Evolutionary conservation across 2,797 vertebrate species (phyloP).

Genomic region (Coracias cyanogaster): DNA sequence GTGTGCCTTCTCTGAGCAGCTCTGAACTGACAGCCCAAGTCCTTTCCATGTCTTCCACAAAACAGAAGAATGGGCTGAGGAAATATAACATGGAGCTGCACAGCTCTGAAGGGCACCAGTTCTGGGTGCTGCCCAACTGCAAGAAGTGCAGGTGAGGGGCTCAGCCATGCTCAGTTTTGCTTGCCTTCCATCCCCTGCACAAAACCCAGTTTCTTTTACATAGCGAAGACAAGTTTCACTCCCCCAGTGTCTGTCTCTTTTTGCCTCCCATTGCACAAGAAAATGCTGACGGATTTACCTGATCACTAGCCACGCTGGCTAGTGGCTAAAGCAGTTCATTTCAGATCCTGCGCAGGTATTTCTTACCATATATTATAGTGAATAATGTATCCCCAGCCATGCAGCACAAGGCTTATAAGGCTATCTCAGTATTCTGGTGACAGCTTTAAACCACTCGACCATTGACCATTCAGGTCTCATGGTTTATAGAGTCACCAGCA

Average conservation of each 20-base stretch:
- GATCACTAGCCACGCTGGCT: slow-evolving; percentile 71
- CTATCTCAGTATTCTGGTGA: slow-evolving; percentile 77
- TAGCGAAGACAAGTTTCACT: neutral
- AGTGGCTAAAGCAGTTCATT: slow-evolving; percentile 74
- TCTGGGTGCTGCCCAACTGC: neutral
- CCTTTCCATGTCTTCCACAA: neutral
- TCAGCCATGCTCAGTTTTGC: neutral
- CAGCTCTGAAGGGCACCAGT: neutral
- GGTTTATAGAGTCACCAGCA: slow-evolving; percentile 77
- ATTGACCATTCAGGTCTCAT: slow-evolving; percentile 78
- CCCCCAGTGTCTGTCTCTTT: neutral
- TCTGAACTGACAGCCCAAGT: neutral
- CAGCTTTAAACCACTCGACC: slow-evolving; percentile 77
- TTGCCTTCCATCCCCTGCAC: neutral
- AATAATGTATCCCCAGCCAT: slow-evolving; percentile 76
- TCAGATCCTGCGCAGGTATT: slow-evolving; percentile 63
- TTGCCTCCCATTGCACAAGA: slow-evolving; percentile 30
- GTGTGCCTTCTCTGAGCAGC: neutral
- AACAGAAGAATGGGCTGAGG: neutral
- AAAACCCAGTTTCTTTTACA: neutral
- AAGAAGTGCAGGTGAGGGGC: neutral
- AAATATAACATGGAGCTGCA: neutral
- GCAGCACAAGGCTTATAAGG: slow-evolving; percentile 74
- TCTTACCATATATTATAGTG: slow-evolving; percentile 76
- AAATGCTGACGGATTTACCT: slow-evolving; percentile 69